Conservation (phyloP, 2,113 vertebrate species). For the Corythaeola cristata region DNA sequence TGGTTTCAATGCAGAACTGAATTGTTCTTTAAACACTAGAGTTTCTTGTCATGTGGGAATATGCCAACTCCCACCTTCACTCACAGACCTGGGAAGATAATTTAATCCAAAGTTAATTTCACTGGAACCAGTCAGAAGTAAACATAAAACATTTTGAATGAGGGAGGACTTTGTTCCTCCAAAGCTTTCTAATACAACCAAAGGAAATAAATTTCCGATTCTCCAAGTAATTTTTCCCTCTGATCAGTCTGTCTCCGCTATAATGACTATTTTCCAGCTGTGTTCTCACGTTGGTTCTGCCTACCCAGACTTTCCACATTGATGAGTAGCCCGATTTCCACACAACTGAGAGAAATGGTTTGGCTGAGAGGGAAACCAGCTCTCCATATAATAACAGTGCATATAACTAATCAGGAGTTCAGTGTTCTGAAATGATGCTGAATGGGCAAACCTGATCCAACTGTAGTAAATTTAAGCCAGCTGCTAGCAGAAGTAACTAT, state of each 20-base stretch:
- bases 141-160: not conserved
- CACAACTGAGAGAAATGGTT: not conserved
- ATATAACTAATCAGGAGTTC: not conserved
- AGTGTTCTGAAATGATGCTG: not conserved
- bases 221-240: not conserved
- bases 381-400: not conserved
- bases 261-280: slow-evolving; percentile 10
- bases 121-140: not conserved
- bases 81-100: not conserved
- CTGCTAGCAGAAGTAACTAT: not conserved
- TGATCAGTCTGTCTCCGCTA: not conserved
- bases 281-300: not conserved
- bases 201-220: not conserved
- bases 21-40: not conserved
- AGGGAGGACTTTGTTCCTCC: not conserved
- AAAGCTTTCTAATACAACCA: not conserved
- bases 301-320: not conserved
- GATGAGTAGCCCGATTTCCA: not conserved
- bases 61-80: not conserved
- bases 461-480: not conserved
- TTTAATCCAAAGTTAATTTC: not conserved
- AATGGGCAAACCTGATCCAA: not conserved
- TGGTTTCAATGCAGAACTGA: not conserved
- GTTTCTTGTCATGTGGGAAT: not conserved
- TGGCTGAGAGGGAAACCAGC: not conserved